These are phyloP conservation scores for Perca schrenkii DNA, from an alignment of 2,113 vertebrate genomes.

Conservation along the genomic window DNA sequence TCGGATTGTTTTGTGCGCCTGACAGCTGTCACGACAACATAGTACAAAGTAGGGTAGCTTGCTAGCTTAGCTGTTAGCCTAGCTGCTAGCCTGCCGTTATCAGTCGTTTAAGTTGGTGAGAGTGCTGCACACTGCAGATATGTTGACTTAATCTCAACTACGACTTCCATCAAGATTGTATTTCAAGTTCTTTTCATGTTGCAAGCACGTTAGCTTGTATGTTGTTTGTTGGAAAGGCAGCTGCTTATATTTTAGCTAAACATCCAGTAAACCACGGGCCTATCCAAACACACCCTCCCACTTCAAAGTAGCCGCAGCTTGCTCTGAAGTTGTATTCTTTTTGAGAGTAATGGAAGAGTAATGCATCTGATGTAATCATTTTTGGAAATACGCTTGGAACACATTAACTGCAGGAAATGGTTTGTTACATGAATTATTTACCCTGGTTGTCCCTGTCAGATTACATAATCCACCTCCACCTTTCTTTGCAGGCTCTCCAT, in stretches of 20 bases:
- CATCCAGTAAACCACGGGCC: constrained; percentile 66
- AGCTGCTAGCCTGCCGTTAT: constrained; percentile 57
- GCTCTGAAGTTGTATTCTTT: constrained; percentile 51
- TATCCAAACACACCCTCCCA: constrained; percentile 77
- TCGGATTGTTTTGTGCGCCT: constrained; percentile 76
- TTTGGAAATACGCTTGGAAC: background rate
- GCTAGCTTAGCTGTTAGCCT: constrained; percentile 75
- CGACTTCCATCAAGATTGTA: background rate
- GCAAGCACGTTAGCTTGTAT: background rate
- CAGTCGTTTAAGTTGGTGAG: constrained; percentile 10
- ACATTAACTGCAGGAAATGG: constrained; percentile 11
- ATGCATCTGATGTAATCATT: constrained; percentile 11
- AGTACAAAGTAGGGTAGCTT: constrained; percentile 74
- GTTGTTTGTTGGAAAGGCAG: constrained; percentile 19
- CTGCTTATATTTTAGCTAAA: constrained; percentile 39
- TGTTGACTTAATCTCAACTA: background rate
- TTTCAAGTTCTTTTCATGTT: background rate
- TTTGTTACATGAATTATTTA: constrained; percentile 27
- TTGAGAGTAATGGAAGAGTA: background rate
- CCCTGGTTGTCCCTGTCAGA: constrained; percentile 42
- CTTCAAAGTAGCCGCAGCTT: constrained; percentile 64
- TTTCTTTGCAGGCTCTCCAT: constrained; percentile 65
- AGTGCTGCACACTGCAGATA: background rate
- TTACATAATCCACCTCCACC: constrained; percentile 78
- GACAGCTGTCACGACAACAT: constrained; percentile 84